Conservation (phyloP, 1,140 invertebrate species). For the Planococcus citri region DNA sequence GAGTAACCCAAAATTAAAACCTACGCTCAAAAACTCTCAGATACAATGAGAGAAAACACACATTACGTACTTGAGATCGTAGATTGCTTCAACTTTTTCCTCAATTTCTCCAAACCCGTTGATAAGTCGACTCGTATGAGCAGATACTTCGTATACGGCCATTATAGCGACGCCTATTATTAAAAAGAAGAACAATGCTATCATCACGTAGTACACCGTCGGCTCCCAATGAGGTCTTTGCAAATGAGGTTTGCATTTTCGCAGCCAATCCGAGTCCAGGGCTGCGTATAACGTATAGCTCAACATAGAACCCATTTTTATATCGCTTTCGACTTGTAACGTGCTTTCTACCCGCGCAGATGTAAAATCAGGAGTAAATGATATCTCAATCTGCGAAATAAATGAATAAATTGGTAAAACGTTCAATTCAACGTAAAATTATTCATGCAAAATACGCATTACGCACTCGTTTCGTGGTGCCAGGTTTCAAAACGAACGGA, state of each 20-base stretch:
- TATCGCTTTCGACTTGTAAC: conserved; percentile 45
- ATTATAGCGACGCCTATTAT: conserved; percentile 53
- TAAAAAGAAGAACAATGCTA: conserved; percentile 35
- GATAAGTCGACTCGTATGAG: neutral
- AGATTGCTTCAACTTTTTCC: neutral
- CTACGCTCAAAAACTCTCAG: no score
- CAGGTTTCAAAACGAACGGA: conserved; percentile 65
- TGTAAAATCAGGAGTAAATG: conserved; percentile 88
- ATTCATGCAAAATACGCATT: neutral
- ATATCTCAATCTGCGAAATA: conserved; percentile 57
- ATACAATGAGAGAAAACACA: neutral
- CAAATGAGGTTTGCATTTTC: conserved; percentile 54
- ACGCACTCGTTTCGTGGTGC: conserved; percentile 36
- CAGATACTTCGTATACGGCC: conserved; percentile 48
- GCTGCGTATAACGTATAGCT: conserved; percentile 68
- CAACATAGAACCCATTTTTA: conserved; percentile 36
- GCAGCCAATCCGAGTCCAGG: conserved; percentile 60
- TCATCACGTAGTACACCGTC: conserved; percentile 54
- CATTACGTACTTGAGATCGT: conserved; percentile 1
- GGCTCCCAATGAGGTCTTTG: conserved; percentile 69
- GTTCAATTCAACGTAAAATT: neutral
- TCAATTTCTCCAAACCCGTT: neutral
- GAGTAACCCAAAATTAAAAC: no score
- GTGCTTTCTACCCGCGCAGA: conserved; percentile 59
- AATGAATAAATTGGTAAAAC: neutral